Conservation (phyloP, 1,140 invertebrate genomes). For the Lepidotrigona ventralis region DNA sequence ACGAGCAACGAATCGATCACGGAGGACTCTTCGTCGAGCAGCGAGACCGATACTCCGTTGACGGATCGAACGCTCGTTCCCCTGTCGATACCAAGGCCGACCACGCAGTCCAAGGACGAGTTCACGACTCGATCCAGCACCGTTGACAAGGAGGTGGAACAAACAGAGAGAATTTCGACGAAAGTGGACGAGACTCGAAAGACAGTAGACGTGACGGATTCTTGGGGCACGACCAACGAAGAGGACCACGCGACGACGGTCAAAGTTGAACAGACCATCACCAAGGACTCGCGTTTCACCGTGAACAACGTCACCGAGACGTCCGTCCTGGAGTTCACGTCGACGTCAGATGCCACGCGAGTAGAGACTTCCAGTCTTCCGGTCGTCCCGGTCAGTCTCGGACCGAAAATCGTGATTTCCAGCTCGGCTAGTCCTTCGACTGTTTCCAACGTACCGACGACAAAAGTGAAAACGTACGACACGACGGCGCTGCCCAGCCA, state of each 20-base stretch:
- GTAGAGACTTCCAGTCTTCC: neutral
- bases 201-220: slow-evolving; percentile 13
- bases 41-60: neutral
- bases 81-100: neutral
- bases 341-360: neutral
- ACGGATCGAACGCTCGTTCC: neutral
- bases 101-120: neutral
- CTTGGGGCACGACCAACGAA: neutral
- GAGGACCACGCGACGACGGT: neutral
- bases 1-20: slow-evolving; percentile 22
- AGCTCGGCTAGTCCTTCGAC: slow-evolving; percentile 5
- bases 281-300: slow-evolving; percentile 22
- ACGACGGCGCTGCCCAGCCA: slow-evolving; percentile 36
- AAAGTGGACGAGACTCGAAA: neutral
- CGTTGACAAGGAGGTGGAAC: neutral
- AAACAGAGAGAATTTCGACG: neutral
- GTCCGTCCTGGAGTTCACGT: neutral
- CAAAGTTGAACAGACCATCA: neutral
- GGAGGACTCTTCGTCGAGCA: neutral
- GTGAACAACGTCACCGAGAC: slow-evolving; percentile 35
- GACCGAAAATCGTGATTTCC: neutral
- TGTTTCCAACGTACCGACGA: slow-evolving; percentile 14
- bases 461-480: slow-evolving; percentile 32
- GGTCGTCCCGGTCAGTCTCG: neutral
- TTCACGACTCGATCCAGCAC: neutral